Conservation (phyloP, 2,113 vertebrate genomes). For the Gadus macrocephalus region DNA sequence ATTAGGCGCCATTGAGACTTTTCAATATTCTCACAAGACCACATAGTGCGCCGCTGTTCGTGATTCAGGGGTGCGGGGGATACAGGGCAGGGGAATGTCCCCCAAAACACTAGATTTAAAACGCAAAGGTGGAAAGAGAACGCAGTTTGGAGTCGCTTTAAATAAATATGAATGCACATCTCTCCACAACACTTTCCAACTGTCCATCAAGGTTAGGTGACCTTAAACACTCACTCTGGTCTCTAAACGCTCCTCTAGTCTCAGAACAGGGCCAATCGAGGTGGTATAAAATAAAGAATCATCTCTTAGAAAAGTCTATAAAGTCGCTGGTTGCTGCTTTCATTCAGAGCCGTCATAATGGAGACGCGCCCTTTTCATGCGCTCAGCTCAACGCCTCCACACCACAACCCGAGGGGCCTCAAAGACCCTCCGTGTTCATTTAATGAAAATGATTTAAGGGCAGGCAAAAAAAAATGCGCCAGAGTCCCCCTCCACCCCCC, state of each 20-base stretch:
- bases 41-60: slow-evolving; percentile 68
- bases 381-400: slow-evolving; percentile 77
- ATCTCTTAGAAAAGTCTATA: slow-evolving; percentile 72
- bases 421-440: slow-evolving; percentile 98
- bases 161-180: background rate
- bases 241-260: slow-evolving; percentile 50
- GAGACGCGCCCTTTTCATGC: slow-evolving; percentile 84
- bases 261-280: slow-evolving; percentile 47
- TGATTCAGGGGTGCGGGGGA: too few species aligned
- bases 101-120: background rate
- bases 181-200: background rate
- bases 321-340: slow-evolving; percentile 62
- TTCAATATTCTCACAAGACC: slow-evolving; percentile 83
- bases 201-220: slow-evolving; percentile 28
- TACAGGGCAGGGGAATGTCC: too few species aligned
- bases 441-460: slow-evolving; percentile 93
- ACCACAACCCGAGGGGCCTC: slow-evolving; percentile 91
- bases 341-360: slow-evolving; percentile 83
- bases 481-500: slow-evolving; percentile 47
- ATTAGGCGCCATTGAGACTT: slow-evolving; percentile 78
- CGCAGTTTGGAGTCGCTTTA: background rate
- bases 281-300: slow-evolving; percentile 57
- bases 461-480: slow-evolving; percentile 63
- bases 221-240: slow-evolving; percentile 21
- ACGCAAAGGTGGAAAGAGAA: background rate